Percentiles rank a stretch among this genome's conserved stretches.
These are phyloP conservation scores for Trachymyrmex septentrionalis DNA, from an alignment of 1,140 invertebrate species.

Conservation along the genomic window DNA sequence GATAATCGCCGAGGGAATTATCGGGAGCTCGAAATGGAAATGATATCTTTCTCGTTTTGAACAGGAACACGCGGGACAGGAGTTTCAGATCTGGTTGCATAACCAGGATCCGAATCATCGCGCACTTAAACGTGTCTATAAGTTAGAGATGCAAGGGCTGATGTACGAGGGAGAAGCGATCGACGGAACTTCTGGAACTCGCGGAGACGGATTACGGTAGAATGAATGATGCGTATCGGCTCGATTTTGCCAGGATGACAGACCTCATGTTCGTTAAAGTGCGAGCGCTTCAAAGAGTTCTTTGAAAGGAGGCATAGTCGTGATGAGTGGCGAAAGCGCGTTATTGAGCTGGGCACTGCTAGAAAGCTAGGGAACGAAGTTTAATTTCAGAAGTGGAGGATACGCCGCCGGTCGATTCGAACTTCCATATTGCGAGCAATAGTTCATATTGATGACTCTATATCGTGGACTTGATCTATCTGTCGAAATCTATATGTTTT, in stretches of 20 bases:
- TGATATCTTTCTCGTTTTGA: constrained; percentile 52
- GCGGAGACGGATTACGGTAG: constrained; percentile 61
- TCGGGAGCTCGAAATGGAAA: constrained; percentile 36
- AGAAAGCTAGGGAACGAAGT: constrained; percentile 45
- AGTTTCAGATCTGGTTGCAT: constrained; percentile 37
- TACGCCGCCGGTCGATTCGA: background rate
- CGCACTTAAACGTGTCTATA: constrained; percentile 70
- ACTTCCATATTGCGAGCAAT: constrained; percentile 4
- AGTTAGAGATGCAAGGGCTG: constrained; percentile 35
- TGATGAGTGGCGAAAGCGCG: constrained; percentile 35
- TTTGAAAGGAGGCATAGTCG: constrained; percentile 33
- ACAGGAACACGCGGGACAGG: background rate
- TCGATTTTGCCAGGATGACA: constrained; percentile 58
- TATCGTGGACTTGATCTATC: background rate
- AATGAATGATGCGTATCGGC: constrained; percentile 67
- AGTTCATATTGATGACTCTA: constrained; percentile 39
- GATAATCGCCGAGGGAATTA: constrained; percentile 57
- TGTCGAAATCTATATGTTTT: constrained; percentile 3
- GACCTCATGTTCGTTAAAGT: constrained; percentile 57
- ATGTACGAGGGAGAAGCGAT: background rate
- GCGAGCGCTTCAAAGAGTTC: constrained; percentile 64
- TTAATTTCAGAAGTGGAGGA: constrained; percentile 61
- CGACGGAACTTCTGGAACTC: constrained; percentile 57
- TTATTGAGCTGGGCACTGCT: constrained; percentile 54
- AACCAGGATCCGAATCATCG: constrained; percentile 58